These are phyloP conservation scores for Megaceryle torquata DNA, from an alignment of 2,113 vertebrate species.

Conservation along the genomic window DNA sequence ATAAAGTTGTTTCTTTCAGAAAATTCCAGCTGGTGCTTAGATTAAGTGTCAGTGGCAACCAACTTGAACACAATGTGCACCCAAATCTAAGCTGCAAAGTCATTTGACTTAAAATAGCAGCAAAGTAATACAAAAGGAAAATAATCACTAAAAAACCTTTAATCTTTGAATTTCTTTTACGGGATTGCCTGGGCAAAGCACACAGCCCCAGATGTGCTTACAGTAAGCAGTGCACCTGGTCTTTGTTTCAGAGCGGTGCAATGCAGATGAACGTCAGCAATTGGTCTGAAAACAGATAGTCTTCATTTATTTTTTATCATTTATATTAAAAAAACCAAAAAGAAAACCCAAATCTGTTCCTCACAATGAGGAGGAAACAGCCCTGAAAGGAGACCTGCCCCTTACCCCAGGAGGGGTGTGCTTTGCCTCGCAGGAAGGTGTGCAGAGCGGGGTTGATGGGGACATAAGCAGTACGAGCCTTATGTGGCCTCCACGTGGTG, in stretches of 20 bases:
- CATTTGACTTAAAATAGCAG: neutral
- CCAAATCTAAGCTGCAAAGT: neutral
- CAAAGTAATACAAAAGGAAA: neutral
- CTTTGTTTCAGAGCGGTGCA: neutral
- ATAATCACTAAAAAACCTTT: neutral
- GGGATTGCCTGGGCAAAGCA: neutral
- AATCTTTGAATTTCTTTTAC: neutral
- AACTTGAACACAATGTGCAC: neutral
- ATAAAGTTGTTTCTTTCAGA: conserved; percentile 52
- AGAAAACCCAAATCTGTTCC: neutral
- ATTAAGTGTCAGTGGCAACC: conserved; percentile 19
- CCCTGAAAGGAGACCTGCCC: neutral
- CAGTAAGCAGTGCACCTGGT: neutral
- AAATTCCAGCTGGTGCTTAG: conserved; percentile 27
- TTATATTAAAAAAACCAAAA: neutral
- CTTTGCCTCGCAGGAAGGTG: neutral
- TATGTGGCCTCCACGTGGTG: neutral
- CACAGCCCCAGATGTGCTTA: neutral
- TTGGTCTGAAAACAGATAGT: neutral
- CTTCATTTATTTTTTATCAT: neutral
- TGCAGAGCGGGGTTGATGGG: too few relatives aligned
- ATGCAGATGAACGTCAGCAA: neutral
- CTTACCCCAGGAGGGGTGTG: neutral
- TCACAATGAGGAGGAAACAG: neutral
- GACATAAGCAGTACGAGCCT: neutral